Conservation (phyloP, 2,888 invertebrate species). For the Leptopterna dolabrata region DNA sequence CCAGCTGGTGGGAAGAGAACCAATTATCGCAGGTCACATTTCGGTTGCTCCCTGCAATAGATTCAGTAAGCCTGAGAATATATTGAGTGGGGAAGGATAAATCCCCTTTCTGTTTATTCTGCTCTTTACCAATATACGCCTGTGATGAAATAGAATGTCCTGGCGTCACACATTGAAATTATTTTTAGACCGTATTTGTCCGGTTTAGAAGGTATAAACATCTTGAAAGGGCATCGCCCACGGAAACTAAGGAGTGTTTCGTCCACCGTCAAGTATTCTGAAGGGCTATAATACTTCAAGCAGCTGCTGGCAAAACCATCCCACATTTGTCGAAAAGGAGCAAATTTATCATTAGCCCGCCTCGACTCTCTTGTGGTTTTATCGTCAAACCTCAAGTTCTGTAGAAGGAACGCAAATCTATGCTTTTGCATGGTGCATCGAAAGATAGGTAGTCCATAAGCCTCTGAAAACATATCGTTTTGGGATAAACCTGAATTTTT, state of each 20-base stretch:
- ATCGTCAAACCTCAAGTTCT: neutral
- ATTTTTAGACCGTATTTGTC: no score
- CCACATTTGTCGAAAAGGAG: slow-evolving; percentile 56
- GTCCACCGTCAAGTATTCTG: slow-evolving; percentile 36
- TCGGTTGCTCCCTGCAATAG: slow-evolving; percentile 56
- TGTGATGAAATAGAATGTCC: slow-evolving; percentile 48
- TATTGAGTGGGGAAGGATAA: slow-evolving; percentile 53
- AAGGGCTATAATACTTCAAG: slow-evolving; percentile 42
- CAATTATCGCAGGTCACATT: no score
- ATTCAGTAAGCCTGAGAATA: slow-evolving; percentile 55
- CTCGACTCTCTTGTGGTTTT: slow-evolving; percentile 5
- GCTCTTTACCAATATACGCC: slow-evolving; percentile 57
- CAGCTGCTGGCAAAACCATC: slow-evolving; percentile 42
- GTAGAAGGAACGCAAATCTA: slow-evolving; percentile 20
- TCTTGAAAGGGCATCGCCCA: slow-evolving; percentile 50
- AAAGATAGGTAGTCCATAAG: slow-evolving; percentile 10
- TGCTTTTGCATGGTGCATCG: neutral
- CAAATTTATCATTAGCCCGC: slow-evolving; percentile 45
- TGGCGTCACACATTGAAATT: slow-evolving; percentile 48
- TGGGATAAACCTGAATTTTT: neutral
- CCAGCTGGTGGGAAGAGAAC: slow-evolving; percentile 49
- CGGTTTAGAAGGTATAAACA: slow-evolving; percentile 51
- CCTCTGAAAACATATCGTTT: slow-evolving; percentile 19
- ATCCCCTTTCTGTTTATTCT: neutral
- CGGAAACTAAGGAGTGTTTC: slow-evolving; percentile 51